These are phyloP conservation scores for Poeciliopsis turneri DNA, from an alignment of 2,797 vertebrate species.

Conservation along the genomic window DNA sequence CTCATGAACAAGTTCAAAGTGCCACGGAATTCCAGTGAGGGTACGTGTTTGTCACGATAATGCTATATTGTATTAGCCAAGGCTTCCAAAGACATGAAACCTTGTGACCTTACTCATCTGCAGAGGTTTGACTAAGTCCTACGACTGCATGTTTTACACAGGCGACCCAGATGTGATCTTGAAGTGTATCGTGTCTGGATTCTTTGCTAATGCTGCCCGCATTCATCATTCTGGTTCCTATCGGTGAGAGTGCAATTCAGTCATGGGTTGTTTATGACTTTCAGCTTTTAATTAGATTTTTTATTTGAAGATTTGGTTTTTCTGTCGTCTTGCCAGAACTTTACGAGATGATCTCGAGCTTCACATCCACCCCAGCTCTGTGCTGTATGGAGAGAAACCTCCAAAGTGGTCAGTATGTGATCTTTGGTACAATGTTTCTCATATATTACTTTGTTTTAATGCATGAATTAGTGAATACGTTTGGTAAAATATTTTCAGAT, in stretches of 20 bases:
- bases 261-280: neutral
- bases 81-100: neutral
- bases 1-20: conserved; percentile 98
- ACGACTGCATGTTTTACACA: conserved; percentile 50
- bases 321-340: conserved; percentile 80
- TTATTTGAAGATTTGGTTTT: neutral
- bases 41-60: conserved; percentile 62
- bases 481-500: neutral
- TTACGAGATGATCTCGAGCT: conserved; percentile 95
- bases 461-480: neutral
- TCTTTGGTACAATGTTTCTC: neutral
- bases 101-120: neutral
- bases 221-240: conserved; percentile 96
- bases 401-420: conserved; percentile 89
- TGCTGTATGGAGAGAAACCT: conserved; percentile 94
- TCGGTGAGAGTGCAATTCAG: conserved; percentile 75
- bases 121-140: neutral
- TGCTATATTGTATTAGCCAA: fast-evolving
- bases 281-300: neutral
- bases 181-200: conserved; percentile 94
- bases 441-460: neutral
- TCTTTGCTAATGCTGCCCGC: conserved; percentile 96
- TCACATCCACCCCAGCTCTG: conserved; percentile 96
- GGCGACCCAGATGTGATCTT: conserved; percentile 97
- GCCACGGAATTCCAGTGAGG: conserved; percentile 94